Evolutionary conservation across 2,797 vertebrate genomes (phyloP), one percentile per base, ranked within the genome.

Genomic region (Notamacropus eugenii): DNA sequence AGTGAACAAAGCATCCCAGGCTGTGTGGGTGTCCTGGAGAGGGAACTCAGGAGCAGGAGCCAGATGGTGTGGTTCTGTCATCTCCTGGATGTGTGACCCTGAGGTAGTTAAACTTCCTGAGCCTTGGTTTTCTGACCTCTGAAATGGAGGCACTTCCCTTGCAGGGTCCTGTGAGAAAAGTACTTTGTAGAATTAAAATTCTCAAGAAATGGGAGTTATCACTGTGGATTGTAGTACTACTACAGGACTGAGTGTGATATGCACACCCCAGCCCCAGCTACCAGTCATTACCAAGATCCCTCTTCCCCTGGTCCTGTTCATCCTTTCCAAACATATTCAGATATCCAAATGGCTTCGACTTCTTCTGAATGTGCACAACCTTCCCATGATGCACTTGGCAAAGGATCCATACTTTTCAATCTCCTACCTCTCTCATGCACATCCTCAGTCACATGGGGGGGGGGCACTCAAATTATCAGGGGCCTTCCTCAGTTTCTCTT

Each of bases 41-140:
- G 90, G 55, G 5, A 92, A 19, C 0, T 28, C 19, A 0, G 5
- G 55, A 11, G 3, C 2, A 22, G 55, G 90, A 59, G 54, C 12
- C 9, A 24, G 54, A 52, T 50, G 28, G 5, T 0, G 0, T 11
- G n/a, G 24, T 67, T 54, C 90, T n/a, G 3, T 40, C 55, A 5
- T 10, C 0, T 0, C 0, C 3, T 8, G 5, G 52, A 57, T 1
- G 28, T 4, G 52, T 82, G 93, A 46, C 91, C 90, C 55, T 5
- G 46, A 27, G 4, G 46, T 8, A 0, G 56, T 40, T 1, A 46
- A 62, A 34, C 29, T 16, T 94, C 58, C 29, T 6, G 2, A 55
- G 50, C 28, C 8, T 46, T 8, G 22, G 34, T 91, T n/a, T 28
- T n/a, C 19, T 12, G 31, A 0, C 50, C 9, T 74, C 0, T 0